Percentiles rank a stretch among this genome's conserved stretches.
These are phyloP conservation scores for Ormyrus nitidulus DNA, from an alignment of 2,888 invertebrate species.

Conservation along the genomic window DNA sequence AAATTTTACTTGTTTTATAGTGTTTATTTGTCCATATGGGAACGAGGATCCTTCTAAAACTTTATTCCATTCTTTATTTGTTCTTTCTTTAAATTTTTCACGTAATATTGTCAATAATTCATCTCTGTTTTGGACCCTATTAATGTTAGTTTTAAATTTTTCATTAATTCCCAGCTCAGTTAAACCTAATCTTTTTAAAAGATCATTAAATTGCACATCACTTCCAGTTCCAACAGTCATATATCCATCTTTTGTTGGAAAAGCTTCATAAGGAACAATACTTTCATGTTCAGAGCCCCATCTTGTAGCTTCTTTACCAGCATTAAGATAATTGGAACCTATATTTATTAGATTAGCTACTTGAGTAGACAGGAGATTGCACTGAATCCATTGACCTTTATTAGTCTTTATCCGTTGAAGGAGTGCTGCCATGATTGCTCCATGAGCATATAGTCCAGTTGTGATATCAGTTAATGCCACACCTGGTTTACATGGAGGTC, in stretches of 20 bases:
- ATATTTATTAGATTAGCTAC: slow-evolving; percentile 92
- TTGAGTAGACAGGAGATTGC: slow-evolving; percentile 95
- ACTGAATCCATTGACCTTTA: slow-evolving; percentile 93
- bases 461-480: slow-evolving; percentile 95
- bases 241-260: slow-evolving; percentile 88
- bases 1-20: slow-evolving; percentile 80
- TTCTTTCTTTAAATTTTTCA: slow-evolving; percentile 79
- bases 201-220: slow-evolving; percentile 85
- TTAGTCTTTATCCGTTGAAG: slow-evolving; percentile 86
- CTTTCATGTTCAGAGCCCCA: slow-evolving; percentile 97
- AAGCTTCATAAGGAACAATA: slow-evolving; percentile 96
- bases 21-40: slow-evolving; percentile 94
- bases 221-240: slow-evolving; percentile 93
- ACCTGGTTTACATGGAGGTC: slow-evolving; percentile 93
- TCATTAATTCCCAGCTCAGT: slow-evolving; percentile 80
- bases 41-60: slow-evolving; percentile 86
- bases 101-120: slow-evolving; percentile 82
- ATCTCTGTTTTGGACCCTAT: slow-evolving; percentile 86
- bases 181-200: slow-evolving; percentile 82
- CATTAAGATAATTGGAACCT: slow-evolving; percentile 93
- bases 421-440: slow-evolving; percentile 94
- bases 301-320: slow-evolving; percentile 84
- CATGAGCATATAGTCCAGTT: slow-evolving; percentile 95
- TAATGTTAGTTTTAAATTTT: slow-evolving; percentile 84
- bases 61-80: slow-evolving; percentile 85